Evolutionary conservation across 2,888 invertebrate genomes (phyloP), one percentile per base, ranked within the genome.

Genomic region (Andrena bicolor): DNA sequence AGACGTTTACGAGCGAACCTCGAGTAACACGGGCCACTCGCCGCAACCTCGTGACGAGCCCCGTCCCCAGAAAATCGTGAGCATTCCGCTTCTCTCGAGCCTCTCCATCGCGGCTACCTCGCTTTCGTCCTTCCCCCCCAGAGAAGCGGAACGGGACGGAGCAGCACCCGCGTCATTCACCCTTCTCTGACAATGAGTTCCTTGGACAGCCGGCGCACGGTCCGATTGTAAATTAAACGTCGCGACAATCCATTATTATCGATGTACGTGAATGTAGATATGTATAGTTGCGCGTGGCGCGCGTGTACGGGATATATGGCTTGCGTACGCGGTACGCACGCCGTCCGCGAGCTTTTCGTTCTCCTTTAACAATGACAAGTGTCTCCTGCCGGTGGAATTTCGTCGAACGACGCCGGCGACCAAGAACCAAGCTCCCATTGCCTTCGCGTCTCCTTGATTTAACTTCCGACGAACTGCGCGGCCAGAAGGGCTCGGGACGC

Each of bases 231-330:
- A 63, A 76, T 76, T 70, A 83, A 72, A 83, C 35, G 60, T 72
- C 69, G 77, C 82, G 82, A 83, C 82, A 82, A 83, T 83, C 81
- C 81, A 80, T 60, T 64, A 81, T 53, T 58, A 76, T 81, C 81
- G 64, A 72, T 82, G 68, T 76, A 76, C 64, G 76, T 83, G 71
- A 77, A 66, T 82, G 77, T 82, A 77, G 77, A 81, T 73, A 81
- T 81, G 82, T 75, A 75, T 81, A 81, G 82, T 56, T 23, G 26
- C 53, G 60, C 69, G 79, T 70, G 82, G 26, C 53, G 60, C 69
- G 79, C 73, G 82, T 69, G 75, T 83, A 77, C 66, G 63, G 70
- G 68, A 72, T 58, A 72, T 58, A 51, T 23, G 7, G 20, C 41
- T 13, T 13, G 41, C 41, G 13, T 41, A 41, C 35, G 30, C 13